phyloP scores from a whole-genome alignment of 2,888 invertebrate genomes.

The Lissocephala sabroskyi region DNA sequence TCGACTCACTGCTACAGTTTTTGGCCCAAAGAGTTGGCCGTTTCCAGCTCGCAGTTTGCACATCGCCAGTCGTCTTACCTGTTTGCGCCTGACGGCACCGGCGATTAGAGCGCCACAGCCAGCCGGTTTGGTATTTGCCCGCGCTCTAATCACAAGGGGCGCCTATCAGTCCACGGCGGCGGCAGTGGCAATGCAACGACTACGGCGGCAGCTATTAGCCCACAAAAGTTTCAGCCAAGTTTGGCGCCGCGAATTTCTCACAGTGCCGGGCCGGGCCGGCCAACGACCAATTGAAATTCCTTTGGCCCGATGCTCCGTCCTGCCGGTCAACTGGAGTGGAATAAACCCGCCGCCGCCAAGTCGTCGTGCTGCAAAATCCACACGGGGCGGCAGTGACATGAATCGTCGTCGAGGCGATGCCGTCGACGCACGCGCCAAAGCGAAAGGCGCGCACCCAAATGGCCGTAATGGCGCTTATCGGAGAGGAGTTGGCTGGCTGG shows the following conservation, averaged over 20 bases:
- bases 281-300: conserved; percentile 48
- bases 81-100: conserved; percentile 26
- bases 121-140: not conserved
- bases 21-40: conserved; percentile 51
- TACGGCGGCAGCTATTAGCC: too few relatives aligned
- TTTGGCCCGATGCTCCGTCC: not conserved
- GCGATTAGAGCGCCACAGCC: conserved; percentile 23
- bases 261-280: conserved; percentile 13
- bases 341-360: conserved; percentile 37
- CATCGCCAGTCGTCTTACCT: conserved; percentile 18
- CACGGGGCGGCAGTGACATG: conserved; percentile 9
- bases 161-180: not conserved
- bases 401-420: conserved; percentile 9
- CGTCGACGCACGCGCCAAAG: conserved; percentile 50
- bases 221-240: too few relatives aligned
- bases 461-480: not conserved
- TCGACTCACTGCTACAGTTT: conserved; percentile 47
- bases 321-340: conserved; percentile 32
- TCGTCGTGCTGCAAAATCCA: not conserved
- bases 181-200: too few relatives aligned
- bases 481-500: not conserved
- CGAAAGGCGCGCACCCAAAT: conserved; percentile 41
- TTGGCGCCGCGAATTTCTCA: not conserved
- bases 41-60: too few relatives aligned
- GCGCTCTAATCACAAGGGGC: not conserved